Evolutionary conservation across 92 coral and sea anemone genomes (phyloP), one percentile per base, ranked within the genome.

Genomic region (Epizoanthus ramosus): DNA sequence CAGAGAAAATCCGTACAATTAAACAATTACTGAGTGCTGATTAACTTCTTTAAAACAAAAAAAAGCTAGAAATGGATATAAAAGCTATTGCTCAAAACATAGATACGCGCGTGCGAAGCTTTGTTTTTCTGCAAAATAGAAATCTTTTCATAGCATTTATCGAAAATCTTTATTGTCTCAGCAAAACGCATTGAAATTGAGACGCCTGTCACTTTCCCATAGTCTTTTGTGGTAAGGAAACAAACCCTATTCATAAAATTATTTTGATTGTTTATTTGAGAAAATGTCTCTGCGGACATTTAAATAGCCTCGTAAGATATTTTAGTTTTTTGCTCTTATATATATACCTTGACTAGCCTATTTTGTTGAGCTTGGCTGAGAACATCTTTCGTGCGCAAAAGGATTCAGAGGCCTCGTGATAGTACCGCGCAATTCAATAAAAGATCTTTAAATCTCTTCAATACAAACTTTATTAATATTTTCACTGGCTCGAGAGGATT

Each of bases 201-300:
- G 37, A 63, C 56, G 71, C 24, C 82, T 77, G 82, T 69, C 71
- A 77, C 52, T 77, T 77, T 77, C 82, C 65, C 71, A 61, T 77
- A 61, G 82, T 43, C 82, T 60, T 74, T 75, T 61, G 82, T 60
- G 70, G 19, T 57, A 60, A 3, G 25, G 60, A 41, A 60, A 39
- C 69, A 15, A 50, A 41, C 57, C 3, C 50, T 77, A 63, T 77
- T 77, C 59, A 17, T 41, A 22, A 43, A 77, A 37, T 23, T 77
- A 60, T 57, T 77, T 66, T 57, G 54, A 57, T 57, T 31, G 14
- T 58, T 57, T 25, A 13, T 75, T 52, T 18, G 67, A 57, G 54
- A 17, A 77, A 22, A 24, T 23, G 21, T 77, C 10, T 50, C 15
- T 77, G 82, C 41, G 21, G 18, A 61, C 56, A 28, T 15, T 61